These are phyloP conservation scores for Dorcus parallelipipedus DNA, from an alignment of 2,888 invertebrate species.

Conservation along the genomic window DNA sequence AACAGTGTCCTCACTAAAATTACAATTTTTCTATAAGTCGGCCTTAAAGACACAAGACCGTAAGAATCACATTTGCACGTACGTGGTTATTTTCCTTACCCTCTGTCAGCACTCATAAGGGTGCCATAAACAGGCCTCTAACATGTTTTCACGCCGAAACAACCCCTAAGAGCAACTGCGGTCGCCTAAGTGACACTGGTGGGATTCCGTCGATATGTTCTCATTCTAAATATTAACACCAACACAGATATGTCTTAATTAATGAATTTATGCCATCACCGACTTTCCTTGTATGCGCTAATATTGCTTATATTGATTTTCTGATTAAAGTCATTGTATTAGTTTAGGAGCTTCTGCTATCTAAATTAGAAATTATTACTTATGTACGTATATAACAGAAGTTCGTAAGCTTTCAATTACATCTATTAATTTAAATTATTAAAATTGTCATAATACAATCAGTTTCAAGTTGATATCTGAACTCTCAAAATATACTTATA, in stretches of 20 bases:
- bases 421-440: too few relatives aligned
- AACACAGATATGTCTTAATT: slow-evolving; percentile 19
- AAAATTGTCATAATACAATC: too few relatives aligned
- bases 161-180: neutral
- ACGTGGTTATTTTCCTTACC: slow-evolving; percentile 16
- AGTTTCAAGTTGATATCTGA: too few relatives aligned
- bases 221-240: slow-evolving; percentile 18
- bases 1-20: slow-evolving; percentile 4
- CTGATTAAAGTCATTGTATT: too few relatives aligned
- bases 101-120: slow-evolving; percentile 16
- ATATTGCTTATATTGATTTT: too few relatives aligned
- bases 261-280: neutral
- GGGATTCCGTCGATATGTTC: slow-evolving; percentile 13
- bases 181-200: slow-evolving; percentile 3
- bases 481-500: too few relatives aligned
- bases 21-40: slow-evolving; percentile 7
- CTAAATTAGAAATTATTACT: too few relatives aligned
- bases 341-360: too few relatives aligned
- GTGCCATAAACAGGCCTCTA: slow-evolving; percentile 18
- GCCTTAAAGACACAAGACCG: neutral
- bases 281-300: too few relatives aligned
- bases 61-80: slow-evolving; percentile 6
- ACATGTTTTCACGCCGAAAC: slow-evolving; percentile 18
- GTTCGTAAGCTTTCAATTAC: too few relatives aligned
- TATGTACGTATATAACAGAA: too few relatives aligned